Base-by-base conservation (phyloP, 2,888 invertebrate genomes). In the Drepana falcataria region DNA sequence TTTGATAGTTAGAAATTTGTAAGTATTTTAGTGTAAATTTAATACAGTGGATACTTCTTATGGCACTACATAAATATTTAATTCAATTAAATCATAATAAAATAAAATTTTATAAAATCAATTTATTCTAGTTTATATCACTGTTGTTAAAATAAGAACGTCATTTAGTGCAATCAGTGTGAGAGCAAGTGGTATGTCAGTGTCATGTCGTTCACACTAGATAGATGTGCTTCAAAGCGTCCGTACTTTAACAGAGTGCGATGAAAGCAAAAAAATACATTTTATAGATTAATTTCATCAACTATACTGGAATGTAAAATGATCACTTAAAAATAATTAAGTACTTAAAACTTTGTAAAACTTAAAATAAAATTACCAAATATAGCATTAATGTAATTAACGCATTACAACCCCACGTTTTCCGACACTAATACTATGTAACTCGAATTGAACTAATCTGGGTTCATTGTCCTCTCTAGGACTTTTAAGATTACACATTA, bases 41-140 rank as follows among this genome's bases (percentile, higher is more conserved):
- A 3, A 4, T 35, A 33, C 35, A 47, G 40, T 51, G 40, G 9
- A 34, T 34, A 51, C 51, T 62, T 71, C 76, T 77, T 85, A 87
- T 87, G 87, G 87, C 87, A 87, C 86, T 85, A 83, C 66, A 65
- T 67, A 67, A 61, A 75, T 71, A 77, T 71, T 70, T 70, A 70
- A 69, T 65, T 64, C 47, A 35, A 63, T 66, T 68, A 71, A 67
- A 66, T 64, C 61, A 54, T 47, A 54, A 37, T 49, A 48, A 49
- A 51, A 49, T 40, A 37, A 49, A 40, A 53, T 49, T 35, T 35
- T 33, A 48, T 48, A 48, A 48, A 52, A 40, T 9, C 34, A 51
- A 51, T 40, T 40, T 51, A 51, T 34, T 51, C 40, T 34, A 6
- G 44, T 44, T 44, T 9, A 9, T 44, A 4, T 4, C 51, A 48